A percentile compares a stretch with the other conserved stretches of the same genome.
phyloP scores from a whole-genome alignment of 1,140 invertebrate species.

The Lamellibrachia luymesi region DNA sequence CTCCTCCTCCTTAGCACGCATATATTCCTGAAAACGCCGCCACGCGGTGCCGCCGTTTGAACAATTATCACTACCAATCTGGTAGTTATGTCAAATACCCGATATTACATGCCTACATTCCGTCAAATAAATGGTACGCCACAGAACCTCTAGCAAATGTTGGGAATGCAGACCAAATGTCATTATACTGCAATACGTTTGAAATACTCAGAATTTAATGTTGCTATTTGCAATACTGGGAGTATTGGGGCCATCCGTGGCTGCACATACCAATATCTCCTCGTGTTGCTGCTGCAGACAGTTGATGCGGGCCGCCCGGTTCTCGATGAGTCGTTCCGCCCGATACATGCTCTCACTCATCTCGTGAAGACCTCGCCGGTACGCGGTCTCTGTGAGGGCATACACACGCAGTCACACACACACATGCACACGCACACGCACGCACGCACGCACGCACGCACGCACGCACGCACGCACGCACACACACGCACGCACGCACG shows the following conservation, averaged over 20 bases:
- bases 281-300: background rate
- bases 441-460: no score
- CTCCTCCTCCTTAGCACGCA: background rate
- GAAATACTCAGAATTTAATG: no score
- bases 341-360: background rate
- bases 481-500: no score
- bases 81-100: background rate
- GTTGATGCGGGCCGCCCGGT: background rate
- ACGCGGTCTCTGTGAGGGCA: background rate
- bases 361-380: background rate
- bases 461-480: no score
- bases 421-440: no score
- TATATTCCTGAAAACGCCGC: background rate
- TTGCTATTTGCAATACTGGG: no score
- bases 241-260: background rate
- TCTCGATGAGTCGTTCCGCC: background rate
- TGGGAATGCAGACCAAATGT: no score
- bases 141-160: no score
- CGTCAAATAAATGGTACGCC: no score
- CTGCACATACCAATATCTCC: background rate
- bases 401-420: no score
- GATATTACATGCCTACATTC: background rate
- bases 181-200: no score
- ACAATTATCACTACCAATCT: no score
- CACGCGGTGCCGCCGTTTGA: background rate